These are phyloP conservation scores for Brenthis daphne DNA, from an alignment of 2,888 invertebrate genomes.

Conservation along the genomic window DNA sequence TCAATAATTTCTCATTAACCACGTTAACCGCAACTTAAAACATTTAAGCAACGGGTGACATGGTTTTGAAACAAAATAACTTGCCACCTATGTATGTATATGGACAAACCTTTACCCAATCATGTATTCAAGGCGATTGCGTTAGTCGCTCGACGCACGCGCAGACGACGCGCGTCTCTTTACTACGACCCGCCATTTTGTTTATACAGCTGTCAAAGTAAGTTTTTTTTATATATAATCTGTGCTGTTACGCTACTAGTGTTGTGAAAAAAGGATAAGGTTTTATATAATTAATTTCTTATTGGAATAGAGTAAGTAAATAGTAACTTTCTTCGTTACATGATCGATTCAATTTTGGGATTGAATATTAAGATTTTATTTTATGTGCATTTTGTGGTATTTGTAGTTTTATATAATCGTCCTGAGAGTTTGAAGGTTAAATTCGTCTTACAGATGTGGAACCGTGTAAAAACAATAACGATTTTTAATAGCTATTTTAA, in stretches of 20 bases:
- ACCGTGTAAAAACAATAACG: too few species aligned
- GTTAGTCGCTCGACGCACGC: constrained; percentile 39
- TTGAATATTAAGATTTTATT: background rate
- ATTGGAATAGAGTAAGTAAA: constrained; percentile 7
- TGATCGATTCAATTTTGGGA: background rate
- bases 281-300: constrained; percentile 8
- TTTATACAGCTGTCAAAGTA: constrained; percentile 55
- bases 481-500: too few species aligned
- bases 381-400: background rate
- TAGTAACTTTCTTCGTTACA: background rate
- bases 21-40: too few species aligned
- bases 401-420: too few species aligned
- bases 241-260: constrained; percentile 21
- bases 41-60: constrained; percentile 2
- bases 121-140: constrained; percentile 39
- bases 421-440: too few species aligned
- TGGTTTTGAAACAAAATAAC: constrained; percentile 5
- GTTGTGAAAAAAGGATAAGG: constrained; percentile 9
- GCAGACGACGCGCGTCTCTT: constrained; percentile 34
- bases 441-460: too few species aligned
- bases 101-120: constrained; percentile 31
- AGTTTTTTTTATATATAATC: constrained; percentile 27
- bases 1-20: too few species aligned
- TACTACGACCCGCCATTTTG: constrained; percentile 46
- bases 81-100: background rate